Conservation (phyloP, 1,140 invertebrate genomes). For the Contarinia nasturtii region DNA sequence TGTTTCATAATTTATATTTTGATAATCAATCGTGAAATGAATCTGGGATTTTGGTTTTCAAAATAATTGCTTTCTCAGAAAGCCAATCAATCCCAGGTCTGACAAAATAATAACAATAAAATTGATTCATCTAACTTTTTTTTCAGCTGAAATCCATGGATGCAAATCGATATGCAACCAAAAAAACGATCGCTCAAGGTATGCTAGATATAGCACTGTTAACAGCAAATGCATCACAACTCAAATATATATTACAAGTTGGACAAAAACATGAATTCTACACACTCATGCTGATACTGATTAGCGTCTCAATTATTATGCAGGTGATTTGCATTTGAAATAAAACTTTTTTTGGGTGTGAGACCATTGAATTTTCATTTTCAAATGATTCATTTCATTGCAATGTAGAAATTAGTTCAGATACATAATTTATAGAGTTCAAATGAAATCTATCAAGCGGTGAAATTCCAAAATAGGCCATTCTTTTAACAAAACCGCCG, state of each 20-base stretch:
- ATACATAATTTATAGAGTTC: too few species aligned
- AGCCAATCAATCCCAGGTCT: too few species aligned
- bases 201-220: constrained; percentile 61
- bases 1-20: too few species aligned
- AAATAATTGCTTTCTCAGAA: too few species aligned
- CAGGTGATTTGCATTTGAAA: constrained; percentile 39
- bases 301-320: constrained; percentile 65
- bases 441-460: too few species aligned
- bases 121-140: not conserved
- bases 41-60: too few species aligned
- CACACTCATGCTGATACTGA: constrained; percentile 56
- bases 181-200: constrained; percentile 72
- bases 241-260: constrained; percentile 71
- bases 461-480: too few species aligned
- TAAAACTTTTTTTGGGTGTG: constrained; percentile 1
- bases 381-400: too few species aligned
- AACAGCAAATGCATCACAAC: constrained; percentile 69
- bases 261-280: constrained; percentile 70
- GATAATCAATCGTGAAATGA: too few species aligned
- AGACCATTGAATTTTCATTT: not conserved
- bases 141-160: constrained; percentile 46
- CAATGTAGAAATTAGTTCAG: too few species aligned
- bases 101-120: not conserved
- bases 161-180: constrained; percentile 66
- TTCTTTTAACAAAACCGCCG: too few species aligned